Evolutionary conservation across 1,140 invertebrate genomes (phyloP).

Genomic region (Chelonus insularis): DNA sequence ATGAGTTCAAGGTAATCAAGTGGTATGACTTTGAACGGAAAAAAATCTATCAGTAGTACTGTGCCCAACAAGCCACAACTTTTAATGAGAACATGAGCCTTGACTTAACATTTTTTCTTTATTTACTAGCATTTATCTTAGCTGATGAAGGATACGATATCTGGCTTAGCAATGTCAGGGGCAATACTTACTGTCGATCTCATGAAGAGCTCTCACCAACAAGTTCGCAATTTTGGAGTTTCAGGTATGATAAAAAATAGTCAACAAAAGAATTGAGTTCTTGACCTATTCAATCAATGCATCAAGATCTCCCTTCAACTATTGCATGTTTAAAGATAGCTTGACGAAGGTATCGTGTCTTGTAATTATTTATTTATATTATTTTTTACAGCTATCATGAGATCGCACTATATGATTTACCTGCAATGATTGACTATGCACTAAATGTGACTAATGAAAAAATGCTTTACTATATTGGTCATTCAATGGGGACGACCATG

Average conservation of each 20-base stretch:
- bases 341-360: neutral
- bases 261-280: constrained; percentile 3
- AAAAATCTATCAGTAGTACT: neutral
- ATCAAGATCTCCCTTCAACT: too few species aligned
- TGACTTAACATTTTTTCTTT: neutral
- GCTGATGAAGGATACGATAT: constrained; percentile 45
- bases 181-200: constrained; percentile 61
- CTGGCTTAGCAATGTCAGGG: constrained; percentile 68
- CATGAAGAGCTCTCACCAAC: constrained; percentile 52
- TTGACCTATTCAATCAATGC: too few species aligned
- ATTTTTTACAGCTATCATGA: constrained; percentile 64
- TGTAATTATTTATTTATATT: too few species aligned
- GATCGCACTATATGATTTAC: constrained; percentile 64
- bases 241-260: constrained; percentile 48
- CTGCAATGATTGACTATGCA: constrained; percentile 64
- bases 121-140: constrained; percentile 23
- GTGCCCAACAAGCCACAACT: neutral
- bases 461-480: constrained; percentile 66
- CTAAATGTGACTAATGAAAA: constrained; percentile 55
- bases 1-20: too few species aligned
- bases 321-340: too few species aligned
- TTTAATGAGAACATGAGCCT: constrained; percentile 3
- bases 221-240: constrained; percentile 63
- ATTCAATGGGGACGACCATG: constrained; percentile 70
- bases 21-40: too few species aligned